phyloP scores from a whole-genome alignment of 2,797 vertebrate species.

The Cuniculus paca region DNA sequence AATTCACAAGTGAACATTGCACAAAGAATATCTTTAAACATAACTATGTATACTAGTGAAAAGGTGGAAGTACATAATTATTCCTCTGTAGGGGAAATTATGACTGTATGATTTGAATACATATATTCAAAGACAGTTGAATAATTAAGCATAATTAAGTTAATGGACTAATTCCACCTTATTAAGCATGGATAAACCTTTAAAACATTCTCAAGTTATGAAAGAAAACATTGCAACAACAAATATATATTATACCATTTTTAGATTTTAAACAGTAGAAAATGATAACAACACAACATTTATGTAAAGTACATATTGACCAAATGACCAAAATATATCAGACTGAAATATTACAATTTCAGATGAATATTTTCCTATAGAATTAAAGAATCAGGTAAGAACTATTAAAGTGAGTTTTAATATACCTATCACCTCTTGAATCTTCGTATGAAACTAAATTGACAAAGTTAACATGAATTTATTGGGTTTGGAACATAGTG shows the following conservation, averaged over 20 bases:
- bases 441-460: not conserved
- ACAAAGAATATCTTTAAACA: not conserved
- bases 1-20: not conserved
- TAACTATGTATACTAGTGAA: not conserved
- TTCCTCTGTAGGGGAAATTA: not conserved
- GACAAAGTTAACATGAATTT: not conserved
- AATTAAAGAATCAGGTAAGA: not conserved
- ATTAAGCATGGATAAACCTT: not conserved
- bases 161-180: not conserved
- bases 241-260: not conserved
- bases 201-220: not conserved
- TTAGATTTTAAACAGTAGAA: not conserved
- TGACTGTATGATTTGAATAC: not conserved
- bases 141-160: constrained; percentile 10
- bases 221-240: not conserved
- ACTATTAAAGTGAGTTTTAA: not conserved
- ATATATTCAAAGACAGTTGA: not conserved
- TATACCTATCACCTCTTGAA: not conserved
- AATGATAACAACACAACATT: not conserved
- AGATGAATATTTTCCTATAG: not conserved
- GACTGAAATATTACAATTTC: not conserved
- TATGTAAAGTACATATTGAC: not conserved
- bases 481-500: not conserved
- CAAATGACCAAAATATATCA: not conserved
- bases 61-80: not conserved